Evolutionary conservation across 1,140 invertebrate species (phyloP).

Genomic region (Adelges cooleyi): DNA sequence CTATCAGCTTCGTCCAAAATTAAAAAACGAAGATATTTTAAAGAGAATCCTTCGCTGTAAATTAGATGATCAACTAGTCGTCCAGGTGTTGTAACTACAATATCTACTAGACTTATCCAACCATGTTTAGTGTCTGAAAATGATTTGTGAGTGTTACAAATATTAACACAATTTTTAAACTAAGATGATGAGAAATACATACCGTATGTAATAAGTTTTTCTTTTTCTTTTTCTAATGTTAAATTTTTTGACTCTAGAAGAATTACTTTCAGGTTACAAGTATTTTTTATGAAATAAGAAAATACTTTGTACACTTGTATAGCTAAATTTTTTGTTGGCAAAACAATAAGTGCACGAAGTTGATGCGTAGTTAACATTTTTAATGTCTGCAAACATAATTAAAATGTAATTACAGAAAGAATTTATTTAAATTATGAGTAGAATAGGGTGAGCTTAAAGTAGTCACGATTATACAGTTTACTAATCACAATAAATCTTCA

Average conservation of each 20-base stretch:
- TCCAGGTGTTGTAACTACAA: conserved; percentile 87
- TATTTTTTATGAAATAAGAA: conserved; percentile 55
- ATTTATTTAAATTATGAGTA: too few species aligned
- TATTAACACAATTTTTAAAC: background rate
- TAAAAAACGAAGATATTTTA: conserved; percentile 68
- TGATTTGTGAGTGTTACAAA: conserved; percentile 1
- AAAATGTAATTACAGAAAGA: background rate
- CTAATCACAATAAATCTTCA: too few species aligned
- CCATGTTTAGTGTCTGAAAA: conserved; percentile 30
- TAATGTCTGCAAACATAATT: conserved; percentile 39
- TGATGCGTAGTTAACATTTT: conserved; percentile 41
- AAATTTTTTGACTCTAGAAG: conserved; percentile 7
- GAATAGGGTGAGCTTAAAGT: too few species aligned
- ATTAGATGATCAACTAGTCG: conserved; percentile 84
- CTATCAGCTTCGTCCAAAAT: conserved; percentile 94
- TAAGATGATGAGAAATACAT: background rate
- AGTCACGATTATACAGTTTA: too few species aligned
- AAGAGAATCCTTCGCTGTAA: conserved; percentile 71
- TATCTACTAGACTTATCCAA: conserved; percentile 56
- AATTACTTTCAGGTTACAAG: conserved; percentile 51
- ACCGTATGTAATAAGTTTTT: conserved; percentile 7
- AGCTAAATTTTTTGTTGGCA: conserved; percentile 86
- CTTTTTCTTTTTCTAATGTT: conserved; percentile 27
- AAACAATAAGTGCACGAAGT: conserved; percentile 72
- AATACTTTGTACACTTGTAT: conserved; percentile 78